phyloP scores from a whole-genome alignment of 2,888 invertebrate species.

The Pocota personata region DNA sequence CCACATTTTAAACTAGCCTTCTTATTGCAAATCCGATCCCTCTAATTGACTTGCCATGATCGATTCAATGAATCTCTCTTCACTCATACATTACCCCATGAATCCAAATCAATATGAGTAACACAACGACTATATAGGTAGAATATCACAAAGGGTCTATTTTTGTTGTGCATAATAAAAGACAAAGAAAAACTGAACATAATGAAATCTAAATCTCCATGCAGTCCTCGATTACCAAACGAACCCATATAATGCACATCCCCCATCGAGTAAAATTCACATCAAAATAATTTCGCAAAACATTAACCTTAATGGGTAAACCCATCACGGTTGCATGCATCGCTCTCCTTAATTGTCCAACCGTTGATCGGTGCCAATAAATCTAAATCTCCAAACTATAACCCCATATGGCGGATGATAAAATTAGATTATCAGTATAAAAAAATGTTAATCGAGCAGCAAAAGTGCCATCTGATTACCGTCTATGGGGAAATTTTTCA shows the following conservation, averaged over 20 bases:
- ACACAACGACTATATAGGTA: no score
- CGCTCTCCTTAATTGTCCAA: constrained; percentile 9
- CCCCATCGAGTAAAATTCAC: background rate
- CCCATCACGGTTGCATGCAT: constrained; percentile 1
- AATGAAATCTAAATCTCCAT: no score
- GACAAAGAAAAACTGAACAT: no score
- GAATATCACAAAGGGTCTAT: no score
- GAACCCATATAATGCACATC: background rate
- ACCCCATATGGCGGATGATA: background rate
- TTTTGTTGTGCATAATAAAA: no score
- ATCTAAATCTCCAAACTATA: background rate
- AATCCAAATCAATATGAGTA: no score
- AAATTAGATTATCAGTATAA: constrained; percentile 39
- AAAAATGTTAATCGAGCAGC: constrained; percentile 47
- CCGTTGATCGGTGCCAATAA: constrained; percentile 4
- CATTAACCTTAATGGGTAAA: background rate
- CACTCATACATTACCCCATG: no score
- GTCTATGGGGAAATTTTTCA: constrained; percentile 45
- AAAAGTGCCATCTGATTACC: constrained; percentile 39
- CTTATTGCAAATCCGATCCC: no score
- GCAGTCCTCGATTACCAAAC: no score
- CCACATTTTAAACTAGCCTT: no score
- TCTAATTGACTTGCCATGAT: no score
- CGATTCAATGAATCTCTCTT: no score
- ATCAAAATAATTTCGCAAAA: background rate